These are phyloP conservation scores for Caenorhabditis briggsae DNA, from an alignment of 1,140 invertebrate genomes.

Conservation along the genomic window DNA sequence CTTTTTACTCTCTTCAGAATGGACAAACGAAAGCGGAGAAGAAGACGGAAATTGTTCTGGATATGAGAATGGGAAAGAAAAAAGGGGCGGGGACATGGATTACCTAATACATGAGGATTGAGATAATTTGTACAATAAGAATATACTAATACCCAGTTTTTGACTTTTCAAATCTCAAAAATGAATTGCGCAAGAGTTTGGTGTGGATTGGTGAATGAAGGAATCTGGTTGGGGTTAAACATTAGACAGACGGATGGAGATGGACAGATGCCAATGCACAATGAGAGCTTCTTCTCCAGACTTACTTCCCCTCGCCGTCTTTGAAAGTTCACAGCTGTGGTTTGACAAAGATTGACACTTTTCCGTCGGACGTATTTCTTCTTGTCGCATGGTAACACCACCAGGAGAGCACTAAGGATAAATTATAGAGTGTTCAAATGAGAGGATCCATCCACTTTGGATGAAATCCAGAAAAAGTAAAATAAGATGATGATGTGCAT, in stretches of 20 bases:
- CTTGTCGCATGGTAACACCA: neutral
- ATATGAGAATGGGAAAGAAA: neutral
- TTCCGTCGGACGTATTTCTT: neutral
- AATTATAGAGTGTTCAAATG: neutral
- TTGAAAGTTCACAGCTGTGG: constrained; percentile 52
- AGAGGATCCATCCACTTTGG: neutral
- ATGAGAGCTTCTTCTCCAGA: constrained; percentile 21
- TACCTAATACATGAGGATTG: neutral
- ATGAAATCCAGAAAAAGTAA: constrained; percentile 14
- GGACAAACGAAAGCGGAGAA: neutral
- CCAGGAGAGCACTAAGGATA: neutral
- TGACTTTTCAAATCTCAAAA: neutral
- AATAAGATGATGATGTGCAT: constrained; percentile 29
- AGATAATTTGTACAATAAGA: too few relatives aligned
- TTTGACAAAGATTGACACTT: constrained; percentile 54
- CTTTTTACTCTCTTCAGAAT: neutral
- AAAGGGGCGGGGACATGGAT: neutral
- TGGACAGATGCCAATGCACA: constrained; percentile 52
- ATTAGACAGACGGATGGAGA: constrained; percentile 41
- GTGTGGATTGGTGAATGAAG: neutral
- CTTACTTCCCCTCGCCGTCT: neutral
- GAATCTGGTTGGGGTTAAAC: constrained; percentile 29
- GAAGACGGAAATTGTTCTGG: constrained; percentile 34
- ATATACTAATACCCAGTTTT: too few relatives aligned
- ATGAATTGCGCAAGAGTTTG: neutral